phyloP scores from a whole-genome alignment of 2,888 invertebrate species.

The Phyto melanocephala region DNA sequence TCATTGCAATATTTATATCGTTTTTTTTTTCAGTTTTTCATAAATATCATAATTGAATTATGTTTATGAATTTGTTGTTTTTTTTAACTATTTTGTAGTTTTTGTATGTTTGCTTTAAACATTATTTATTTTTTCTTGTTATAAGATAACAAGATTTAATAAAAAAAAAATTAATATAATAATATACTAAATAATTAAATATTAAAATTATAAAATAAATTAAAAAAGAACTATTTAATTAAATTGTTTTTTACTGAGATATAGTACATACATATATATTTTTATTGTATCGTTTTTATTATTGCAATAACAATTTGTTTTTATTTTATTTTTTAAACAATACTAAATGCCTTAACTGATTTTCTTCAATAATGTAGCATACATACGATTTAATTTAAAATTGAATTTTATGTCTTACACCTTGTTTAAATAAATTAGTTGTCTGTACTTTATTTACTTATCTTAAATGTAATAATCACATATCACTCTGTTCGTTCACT shows the following conservation, averaged over 20 bases:
- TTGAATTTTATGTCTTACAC: constrained; percentile 1
- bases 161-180: too few relatives aligned
- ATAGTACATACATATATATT: too few relatives aligned
- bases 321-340: constrained; percentile 32
- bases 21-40: constrained; percentile 20
- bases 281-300: background rate
- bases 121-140: background rate
- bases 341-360: constrained; percentile 66
- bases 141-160: too few relatives aligned
- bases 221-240: background rate
- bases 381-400: background rate
- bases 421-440: background rate
- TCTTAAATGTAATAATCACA: too few relatives aligned
- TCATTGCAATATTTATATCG: background rate
- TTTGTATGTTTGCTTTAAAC: background rate
- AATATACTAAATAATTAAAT: too few relatives aligned
- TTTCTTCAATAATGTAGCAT: constrained; percentile 60
- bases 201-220: constrained; percentile 6
- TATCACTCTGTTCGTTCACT: too few relatives aligned
- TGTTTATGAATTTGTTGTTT: background rate
- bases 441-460: too few relatives aligned
- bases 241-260: constrained; percentile 35
- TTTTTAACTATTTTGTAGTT: constrained; percentile 31
- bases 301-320: constrained; percentile 3
- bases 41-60: constrained; percentile 1